Conservation (phyloP, 2,113 vertebrate species). For the Perca schrenkii region DNA sequence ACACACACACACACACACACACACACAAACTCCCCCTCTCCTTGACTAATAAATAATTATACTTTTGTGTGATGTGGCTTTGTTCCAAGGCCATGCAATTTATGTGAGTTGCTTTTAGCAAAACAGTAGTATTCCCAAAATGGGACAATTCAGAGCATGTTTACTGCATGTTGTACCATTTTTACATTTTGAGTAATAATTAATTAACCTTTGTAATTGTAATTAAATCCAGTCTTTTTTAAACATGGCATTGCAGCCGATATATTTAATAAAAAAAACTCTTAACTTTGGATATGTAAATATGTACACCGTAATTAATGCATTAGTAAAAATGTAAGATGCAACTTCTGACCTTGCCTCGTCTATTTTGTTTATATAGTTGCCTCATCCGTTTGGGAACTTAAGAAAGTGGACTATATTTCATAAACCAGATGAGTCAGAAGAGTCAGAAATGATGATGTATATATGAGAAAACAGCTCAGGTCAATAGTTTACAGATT, state of each 20-base stretch:
- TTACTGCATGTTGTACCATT: not conserved
- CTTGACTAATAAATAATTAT: constrained; percentile 73
- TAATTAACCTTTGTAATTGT: not conserved
- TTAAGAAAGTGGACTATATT: constrained; percentile 32
- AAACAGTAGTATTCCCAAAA: constrained; percentile 45
- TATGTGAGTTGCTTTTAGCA: constrained; percentile 40
- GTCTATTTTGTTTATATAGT: not conserved
- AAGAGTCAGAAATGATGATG: constrained; percentile 27
- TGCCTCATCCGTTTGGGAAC: constrained; percentile 16
- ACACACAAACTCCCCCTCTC: constrained; percentile 35
- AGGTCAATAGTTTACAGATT: constrained; percentile 12
- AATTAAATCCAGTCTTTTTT: not conserved
- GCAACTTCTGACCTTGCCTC: not conserved
- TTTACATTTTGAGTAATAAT: constrained; percentile 23
- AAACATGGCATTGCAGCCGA: not conserved
- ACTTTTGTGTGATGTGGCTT: constrained; percentile 70
- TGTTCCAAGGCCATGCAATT: constrained; percentile 59
- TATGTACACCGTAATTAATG: not conserved
- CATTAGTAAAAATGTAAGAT: not conserved
- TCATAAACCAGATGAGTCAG: constrained; percentile 51
- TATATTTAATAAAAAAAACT: not conserved
- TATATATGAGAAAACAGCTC: not conserved
- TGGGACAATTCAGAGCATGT: constrained; percentile 6
- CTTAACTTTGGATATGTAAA: not conserved
- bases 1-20: constrained; percentile 33